These are phyloP conservation scores for Acipenser ruthenus DNA, from an alignment of 2,797 vertebrate genomes.

Conservation along the genomic window DNA sequence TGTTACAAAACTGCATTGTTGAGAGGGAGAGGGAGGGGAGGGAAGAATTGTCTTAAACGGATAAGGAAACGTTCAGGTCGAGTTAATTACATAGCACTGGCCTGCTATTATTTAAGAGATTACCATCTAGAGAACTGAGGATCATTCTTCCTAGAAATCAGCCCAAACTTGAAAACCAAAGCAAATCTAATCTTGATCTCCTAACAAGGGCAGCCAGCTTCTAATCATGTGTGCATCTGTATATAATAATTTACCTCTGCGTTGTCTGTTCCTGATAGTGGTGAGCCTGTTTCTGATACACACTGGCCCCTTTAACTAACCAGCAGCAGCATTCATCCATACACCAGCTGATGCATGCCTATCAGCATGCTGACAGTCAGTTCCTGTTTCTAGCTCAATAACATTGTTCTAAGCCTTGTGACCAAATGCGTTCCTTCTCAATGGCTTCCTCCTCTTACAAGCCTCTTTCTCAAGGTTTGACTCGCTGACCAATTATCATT, in stretches of 20 bases:
- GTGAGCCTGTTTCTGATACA: no score
- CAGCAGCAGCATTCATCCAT: no score
- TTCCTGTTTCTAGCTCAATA: no score
- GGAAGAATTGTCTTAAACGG: not conserved
- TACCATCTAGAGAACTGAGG: not conserved
- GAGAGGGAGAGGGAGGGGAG: no score
- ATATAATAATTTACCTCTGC: constrained; percentile 5
- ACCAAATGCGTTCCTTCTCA: no score
- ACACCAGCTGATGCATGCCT: no score
- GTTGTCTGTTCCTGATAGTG: not conserved
- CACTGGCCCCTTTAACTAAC: no score
- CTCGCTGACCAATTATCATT: no score
- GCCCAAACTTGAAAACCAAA: constrained; percentile 15
- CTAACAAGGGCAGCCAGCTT: constrained; percentile 14
- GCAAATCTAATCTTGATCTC: constrained; percentile 15
- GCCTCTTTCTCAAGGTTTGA: no score
- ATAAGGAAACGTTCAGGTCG: not conserved
- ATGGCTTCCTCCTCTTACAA: no score
- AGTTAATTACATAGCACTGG: not conserved
- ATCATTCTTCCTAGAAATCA: constrained; percentile 11
- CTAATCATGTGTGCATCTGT: constrained; percentile 19
- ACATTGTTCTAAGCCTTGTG: no score
- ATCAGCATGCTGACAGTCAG: no score
- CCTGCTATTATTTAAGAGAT: constrained; percentile 11
- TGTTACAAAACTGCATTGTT: not conserved